Base-by-base conservation (phyloP, 1,140 invertebrate genomes). In the Anastrepha obliqua region DNA sequence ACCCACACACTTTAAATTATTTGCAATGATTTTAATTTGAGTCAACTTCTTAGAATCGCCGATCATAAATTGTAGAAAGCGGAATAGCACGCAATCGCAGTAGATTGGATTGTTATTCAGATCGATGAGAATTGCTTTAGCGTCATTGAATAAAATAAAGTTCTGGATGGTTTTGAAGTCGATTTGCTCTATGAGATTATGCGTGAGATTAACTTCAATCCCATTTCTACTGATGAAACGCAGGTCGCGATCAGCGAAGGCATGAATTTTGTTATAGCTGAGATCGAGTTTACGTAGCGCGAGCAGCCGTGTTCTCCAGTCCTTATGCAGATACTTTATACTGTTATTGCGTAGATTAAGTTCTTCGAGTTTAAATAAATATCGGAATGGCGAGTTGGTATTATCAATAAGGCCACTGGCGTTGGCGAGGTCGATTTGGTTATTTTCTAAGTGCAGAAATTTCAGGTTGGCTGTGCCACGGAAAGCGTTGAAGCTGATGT, bases 71-170 rank as follows among this genome's bases (percentile, higher is more conserved):
- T 93, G 91, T 9, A 95, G 89, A 85, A 97, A 94, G 20, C 93
- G 88, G 62, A 95, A 94, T 1, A 95, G 47, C 0, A 90, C 11
- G 89, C 97, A 97, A 89, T 96, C 95, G 89, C 97, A 97, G 5
- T 90, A 74, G 42, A 97, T 89, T 0, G 96, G 96, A 93, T 97
- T 97, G 64, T 95, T 86, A 29, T 91, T 86, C 93, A 94, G 5
- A 96, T 91, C 17, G 90, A 90, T 87, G 94, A 78, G 65, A 55
- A 87, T 8, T 4, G 2, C 74, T 13, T 29, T 86, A 90, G 3
- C 88, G 11, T 44, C 67, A 1, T 15, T 44, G 67, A 6, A 5
- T 87, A 55, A 13, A 11, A 87, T 88, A 0, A 90, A 39, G n/a
- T 81, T 8, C 42, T 90, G 88, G 2, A 91, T 89, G 3, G 88